A percentile compares a stretch with the other conserved stretches of the same genome.
Conservation (phyloP, 1,140 invertebrate species). For the Phocides pigmalion region DNA sequence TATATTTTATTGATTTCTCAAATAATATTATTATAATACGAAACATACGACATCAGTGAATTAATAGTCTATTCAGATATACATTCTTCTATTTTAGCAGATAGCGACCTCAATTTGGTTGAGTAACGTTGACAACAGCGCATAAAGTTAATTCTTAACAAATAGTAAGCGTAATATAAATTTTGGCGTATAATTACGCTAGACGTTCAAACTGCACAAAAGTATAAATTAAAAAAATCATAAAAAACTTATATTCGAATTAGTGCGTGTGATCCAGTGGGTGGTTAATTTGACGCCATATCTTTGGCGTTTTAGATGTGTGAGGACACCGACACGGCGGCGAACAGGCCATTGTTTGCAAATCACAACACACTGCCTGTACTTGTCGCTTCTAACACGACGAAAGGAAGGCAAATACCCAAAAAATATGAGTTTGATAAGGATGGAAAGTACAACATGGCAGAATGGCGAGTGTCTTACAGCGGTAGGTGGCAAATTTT, state of each 20-base stretch:
- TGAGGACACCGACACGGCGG: conserved; percentile 60
- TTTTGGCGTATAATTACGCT: conserved; percentile 1
- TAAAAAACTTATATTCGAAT: background rate
- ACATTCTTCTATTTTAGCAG: background rate
- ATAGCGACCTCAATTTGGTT: background rate
- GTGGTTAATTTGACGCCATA: conserved; percentile 63
- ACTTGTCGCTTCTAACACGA: conserved; percentile 41
- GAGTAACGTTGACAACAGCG: background rate
- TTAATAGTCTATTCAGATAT: no score
- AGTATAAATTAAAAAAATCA: background rate
- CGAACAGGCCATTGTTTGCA: conserved; percentile 76
- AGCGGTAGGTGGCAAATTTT: conserved; percentile 51
- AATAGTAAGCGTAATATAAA: background rate
- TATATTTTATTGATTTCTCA: no score
- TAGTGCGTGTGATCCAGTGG: conserved; percentile 35
- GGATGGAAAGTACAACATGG: conserved; percentile 19
- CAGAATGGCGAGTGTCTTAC: conserved; percentile 31
- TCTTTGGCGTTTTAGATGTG: conserved; percentile 59
- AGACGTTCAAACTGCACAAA: background rate
- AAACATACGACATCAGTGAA: background rate
- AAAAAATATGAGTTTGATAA: conserved; percentile 20
- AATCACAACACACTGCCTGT: conserved; percentile 59
- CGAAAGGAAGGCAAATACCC: conserved; percentile 5
- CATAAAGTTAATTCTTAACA: conserved; percentile 1
- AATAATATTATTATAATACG: conserved; percentile 2